Percentiles rank a stretch among this genome's conserved stretches.
Evolutionary conservation across 2,888 invertebrate genomes (phyloP).

Genomic region (Stenichneumon culpator): DNA sequence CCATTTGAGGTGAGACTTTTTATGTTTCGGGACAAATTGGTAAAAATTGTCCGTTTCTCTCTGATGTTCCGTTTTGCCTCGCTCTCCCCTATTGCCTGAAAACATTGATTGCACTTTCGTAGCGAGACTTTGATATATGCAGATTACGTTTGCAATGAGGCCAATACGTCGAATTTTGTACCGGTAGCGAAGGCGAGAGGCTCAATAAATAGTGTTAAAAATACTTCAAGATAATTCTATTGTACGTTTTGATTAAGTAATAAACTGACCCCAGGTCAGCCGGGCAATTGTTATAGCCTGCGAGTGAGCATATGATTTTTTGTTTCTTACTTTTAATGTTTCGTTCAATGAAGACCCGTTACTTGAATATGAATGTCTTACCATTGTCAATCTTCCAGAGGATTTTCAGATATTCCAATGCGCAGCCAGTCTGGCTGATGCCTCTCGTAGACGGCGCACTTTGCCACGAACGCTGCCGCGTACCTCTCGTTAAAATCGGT

Average conservation of each 20-base stretch:
- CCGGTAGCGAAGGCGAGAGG: not conserved
- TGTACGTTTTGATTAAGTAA: not conserved
- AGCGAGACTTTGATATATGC: not conserved
- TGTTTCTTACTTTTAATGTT: not conserved
- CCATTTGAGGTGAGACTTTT: not conserved
- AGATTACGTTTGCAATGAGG: not conserved
- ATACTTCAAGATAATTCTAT: not conserved
- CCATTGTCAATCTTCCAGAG: constrained; percentile 17
- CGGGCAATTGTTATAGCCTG: not conserved
- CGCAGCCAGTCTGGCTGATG: constrained; percentile 44
- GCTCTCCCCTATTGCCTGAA: not conserved
- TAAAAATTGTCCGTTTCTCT: not conserved
- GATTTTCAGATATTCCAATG: constrained; percentile 45
- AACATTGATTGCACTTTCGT: not conserved
- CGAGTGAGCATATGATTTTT: not conserved
- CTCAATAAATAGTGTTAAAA: not conserved
- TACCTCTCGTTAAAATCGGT: constrained; percentile 73
- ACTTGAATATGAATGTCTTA: constrained; percentile 7
- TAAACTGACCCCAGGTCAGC: not conserved
- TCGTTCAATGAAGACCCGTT: not conserved
- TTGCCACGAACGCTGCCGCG: constrained; percentile 14
- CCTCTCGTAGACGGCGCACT: constrained; percentile 17
- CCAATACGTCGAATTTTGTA: not conserved
- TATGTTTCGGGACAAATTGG: not conserved
- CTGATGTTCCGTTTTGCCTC: not conserved